Conservation (phyloP, 2,888 invertebrate genomes). For the Calliphora vomitoria region DNA sequence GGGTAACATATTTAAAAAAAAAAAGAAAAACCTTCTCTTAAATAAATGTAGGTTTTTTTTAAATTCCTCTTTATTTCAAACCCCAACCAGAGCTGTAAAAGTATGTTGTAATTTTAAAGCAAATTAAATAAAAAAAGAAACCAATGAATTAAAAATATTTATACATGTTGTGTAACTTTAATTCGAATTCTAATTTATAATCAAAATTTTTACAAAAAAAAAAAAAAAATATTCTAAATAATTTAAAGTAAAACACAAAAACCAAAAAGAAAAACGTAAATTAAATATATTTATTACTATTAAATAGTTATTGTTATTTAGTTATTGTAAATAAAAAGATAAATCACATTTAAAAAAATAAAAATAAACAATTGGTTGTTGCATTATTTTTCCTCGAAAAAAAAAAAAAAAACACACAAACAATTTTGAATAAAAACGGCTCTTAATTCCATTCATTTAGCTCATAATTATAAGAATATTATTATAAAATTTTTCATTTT, state of each 20-base stretch:
- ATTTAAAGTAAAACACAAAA: conserved; percentile 34
- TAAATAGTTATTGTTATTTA: conserved; percentile 62
- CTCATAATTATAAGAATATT: background rate
- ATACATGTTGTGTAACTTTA: conserved; percentile 63
- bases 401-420: background rate
- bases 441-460: conserved; percentile 18
- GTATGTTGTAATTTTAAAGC: conserved; percentile 22
- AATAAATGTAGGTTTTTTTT: background rate
- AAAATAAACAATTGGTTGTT: conserved; percentile 54
- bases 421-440: background rate
- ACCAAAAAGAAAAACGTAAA: background rate
- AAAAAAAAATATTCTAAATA: conserved; percentile 51
- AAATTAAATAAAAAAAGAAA: conserved; percentile 4
- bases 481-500: conserved; percentile 16
- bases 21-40: too few species aligned
- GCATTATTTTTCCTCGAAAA: conserved; percentile 18
- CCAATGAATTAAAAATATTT: conserved; percentile 48
- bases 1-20: background rate
- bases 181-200: conserved; percentile 52
- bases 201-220: conserved; percentile 60
- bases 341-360: conserved; percentile 17
- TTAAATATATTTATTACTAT: conserved; percentile 43
- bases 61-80: background rate
- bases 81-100: conserved; percentile 25
- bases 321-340: conserved; percentile 53